Conservation (phyloP, 1,140 invertebrate species). For the Drosophila mojavensis region DNA sequence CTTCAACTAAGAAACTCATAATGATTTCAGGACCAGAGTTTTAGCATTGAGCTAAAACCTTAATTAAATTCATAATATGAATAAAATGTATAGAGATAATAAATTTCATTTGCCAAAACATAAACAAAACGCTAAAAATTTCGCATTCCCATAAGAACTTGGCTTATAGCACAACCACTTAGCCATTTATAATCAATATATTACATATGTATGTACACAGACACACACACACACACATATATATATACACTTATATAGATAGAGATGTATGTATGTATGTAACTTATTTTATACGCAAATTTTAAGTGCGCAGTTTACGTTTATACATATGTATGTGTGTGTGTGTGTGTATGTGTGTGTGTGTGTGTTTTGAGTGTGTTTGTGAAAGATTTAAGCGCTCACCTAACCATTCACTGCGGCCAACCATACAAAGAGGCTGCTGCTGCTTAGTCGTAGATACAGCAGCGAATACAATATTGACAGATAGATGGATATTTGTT, state of each 20-base stretch:
- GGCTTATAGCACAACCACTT: slow-evolving; percentile 3
- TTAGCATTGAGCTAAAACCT: too few species aligned
- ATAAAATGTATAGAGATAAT: neutral
- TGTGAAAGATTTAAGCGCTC: slow-evolving; percentile 35
- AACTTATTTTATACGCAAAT: slow-evolving; percentile 37
- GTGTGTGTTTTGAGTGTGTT: neutral
- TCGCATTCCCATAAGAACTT: neutral
- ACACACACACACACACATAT: neutral
- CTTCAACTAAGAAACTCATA: neutral
- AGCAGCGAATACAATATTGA: neutral
- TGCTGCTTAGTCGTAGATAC: slow-evolving; percentile 9
- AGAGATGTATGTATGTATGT: slow-evolving; percentile 3
- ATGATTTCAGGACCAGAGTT: too few species aligned
- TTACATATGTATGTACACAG: slow-evolving; percentile 5
- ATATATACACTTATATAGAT: neutral
- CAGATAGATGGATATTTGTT: slow-evolving; percentile 4
- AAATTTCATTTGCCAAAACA: neutral
- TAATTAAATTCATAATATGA: neutral
- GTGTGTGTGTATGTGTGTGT: neutral
- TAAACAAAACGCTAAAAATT: slow-evolving; percentile 1
- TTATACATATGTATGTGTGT: neutral
- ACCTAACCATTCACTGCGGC: slow-evolving; percentile 46
- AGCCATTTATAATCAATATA: slow-evolving; percentile 21
- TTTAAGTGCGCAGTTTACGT: slow-evolving; percentile 46
- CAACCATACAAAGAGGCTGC: slow-evolving; percentile 30